Conservation (phyloP, 2,797 vertebrate genomes). For the Cyprinella venusta region DNA sequence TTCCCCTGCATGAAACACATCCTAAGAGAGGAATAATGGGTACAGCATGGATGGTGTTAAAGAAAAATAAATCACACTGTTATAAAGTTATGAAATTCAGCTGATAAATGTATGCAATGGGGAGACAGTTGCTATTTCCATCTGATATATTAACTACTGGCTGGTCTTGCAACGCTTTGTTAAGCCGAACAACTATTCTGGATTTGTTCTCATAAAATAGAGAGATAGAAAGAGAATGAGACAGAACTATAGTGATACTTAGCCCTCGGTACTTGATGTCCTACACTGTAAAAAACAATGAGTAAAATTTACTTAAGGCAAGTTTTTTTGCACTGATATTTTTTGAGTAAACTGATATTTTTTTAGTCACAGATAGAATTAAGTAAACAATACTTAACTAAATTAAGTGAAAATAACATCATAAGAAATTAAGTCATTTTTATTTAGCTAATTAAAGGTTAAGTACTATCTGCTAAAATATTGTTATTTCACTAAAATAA, state of each 20-base stretch:
- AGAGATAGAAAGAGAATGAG: conserved; percentile 24
- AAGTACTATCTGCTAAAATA: too few relatives aligned
- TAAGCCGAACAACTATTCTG: not conserved
- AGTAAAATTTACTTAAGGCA: too few relatives aligned
- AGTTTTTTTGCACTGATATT: too few relatives aligned
- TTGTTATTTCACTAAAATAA: too few relatives aligned
- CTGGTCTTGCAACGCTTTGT: not conserved
- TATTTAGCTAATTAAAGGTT: too few relatives aligned
- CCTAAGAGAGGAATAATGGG: conserved; percentile 18
- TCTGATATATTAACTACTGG: conserved; percentile 9
- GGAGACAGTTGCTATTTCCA: not conserved
- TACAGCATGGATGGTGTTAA: conserved; percentile 32
- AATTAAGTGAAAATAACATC: too few relatives aligned
- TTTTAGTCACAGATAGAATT: too few relatives aligned
- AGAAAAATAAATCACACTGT: conserved; percentile 34
- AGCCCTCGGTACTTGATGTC: not conserved
- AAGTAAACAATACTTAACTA: too few relatives aligned
- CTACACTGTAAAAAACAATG: too few relatives aligned
- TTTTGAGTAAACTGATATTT: too few relatives aligned
- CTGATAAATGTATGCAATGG: conserved; percentile 7
- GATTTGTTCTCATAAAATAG: conserved; percentile 13
- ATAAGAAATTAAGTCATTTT: too few relatives aligned
- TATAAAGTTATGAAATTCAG: conserved; percentile 37
- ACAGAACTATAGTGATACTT: not conserved
- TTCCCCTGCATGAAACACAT: conserved; percentile 23